Conservation (phyloP, 2,113 vertebrate species). For the Patagioenas fasciata region DNA sequence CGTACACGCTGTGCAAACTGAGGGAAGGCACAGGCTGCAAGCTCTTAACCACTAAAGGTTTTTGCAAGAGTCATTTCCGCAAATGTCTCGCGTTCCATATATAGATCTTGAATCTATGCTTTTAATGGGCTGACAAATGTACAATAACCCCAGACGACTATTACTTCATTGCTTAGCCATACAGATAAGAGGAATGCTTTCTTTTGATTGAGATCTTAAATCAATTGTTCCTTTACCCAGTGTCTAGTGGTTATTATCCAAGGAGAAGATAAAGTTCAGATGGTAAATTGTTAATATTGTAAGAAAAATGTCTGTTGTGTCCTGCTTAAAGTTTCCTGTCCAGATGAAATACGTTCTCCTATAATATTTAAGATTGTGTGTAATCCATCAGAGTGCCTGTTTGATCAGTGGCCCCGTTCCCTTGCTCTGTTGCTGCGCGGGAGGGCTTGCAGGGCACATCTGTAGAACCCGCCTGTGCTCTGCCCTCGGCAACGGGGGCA, state of each 20-base stretch:
- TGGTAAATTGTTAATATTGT: slow-evolving; percentile 55
- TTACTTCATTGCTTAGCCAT: neutral
- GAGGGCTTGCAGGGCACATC: neutral
- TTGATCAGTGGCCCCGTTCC: rapidly evolving
- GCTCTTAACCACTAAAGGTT: neutral
- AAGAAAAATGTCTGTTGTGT: slow-evolving; percentile 53
- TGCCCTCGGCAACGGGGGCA: rapidly evolving
- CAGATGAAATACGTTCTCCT: slow-evolving; percentile 23
- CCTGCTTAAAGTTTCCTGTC: slow-evolving; percentile 40
- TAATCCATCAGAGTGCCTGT: neutral
- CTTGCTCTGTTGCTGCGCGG: neutral
- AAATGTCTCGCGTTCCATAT: neutral
- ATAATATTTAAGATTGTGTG: neutral
- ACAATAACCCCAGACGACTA: slow-evolving; percentile 14
- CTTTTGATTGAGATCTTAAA: slow-evolving; percentile 59
- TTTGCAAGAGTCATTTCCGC: slow-evolving; percentile 35
- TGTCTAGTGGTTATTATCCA: slow-evolving; percentile 41
- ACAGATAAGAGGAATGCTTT: slow-evolving; percentile 39
- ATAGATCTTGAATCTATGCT: neutral
- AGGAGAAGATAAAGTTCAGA: slow-evolving; percentile 51
- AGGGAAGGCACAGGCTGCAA: neutral
- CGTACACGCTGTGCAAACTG: neutral
- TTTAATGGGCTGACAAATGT: slow-evolving; percentile 53
- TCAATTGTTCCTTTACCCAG: slow-evolving; percentile 54
- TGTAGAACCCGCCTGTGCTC: rapidly evolving